A percentile compares a stretch with the other conserved stretches of the same genome.
Evolutionary conservation across 2,888 invertebrate species (phyloP).

Genomic region (Diaphora mendica): DNA sequence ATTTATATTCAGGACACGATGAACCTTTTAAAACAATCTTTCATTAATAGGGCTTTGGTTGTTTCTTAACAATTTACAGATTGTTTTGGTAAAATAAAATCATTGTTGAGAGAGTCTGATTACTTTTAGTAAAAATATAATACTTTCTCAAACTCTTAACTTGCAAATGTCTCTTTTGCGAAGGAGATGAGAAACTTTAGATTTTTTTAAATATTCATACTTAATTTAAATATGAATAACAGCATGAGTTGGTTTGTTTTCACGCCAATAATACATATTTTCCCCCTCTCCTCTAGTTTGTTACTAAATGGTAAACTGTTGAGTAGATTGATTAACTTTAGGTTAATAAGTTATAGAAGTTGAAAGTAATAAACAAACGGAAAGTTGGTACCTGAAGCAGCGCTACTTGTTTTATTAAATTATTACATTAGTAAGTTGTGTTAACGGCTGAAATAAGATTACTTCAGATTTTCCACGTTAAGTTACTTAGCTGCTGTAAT

Average conservation of each 20-base stretch:
- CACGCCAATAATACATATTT: slow-evolving; percentile 29
- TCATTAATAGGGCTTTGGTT: slow-evolving; percentile 38
- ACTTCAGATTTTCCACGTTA: slow-evolving; percentile 15
- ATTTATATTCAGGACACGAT: slow-evolving; percentile 44
- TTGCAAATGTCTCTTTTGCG: slow-evolving; percentile 46
- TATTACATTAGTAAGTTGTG: slow-evolving; percentile 11
- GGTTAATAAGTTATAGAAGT: slow-evolving; percentile 24
- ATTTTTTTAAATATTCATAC: slow-evolving; percentile 55
- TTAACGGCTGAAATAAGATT: slow-evolving; percentile 16
- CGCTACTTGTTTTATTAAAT: slow-evolving; percentile 21
- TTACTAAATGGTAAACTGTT: slow-evolving; percentile 21
- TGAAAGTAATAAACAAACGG: slow-evolving; percentile 12
- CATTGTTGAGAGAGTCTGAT: slow-evolving; percentile 31
- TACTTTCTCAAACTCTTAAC: slow-evolving; percentile 39
- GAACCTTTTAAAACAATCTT: slow-evolving; percentile 47
- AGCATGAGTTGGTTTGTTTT: slow-evolving; percentile 43
- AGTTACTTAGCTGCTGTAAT: slow-evolving; percentile 12
- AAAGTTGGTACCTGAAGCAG: slow-evolving; percentile 26
- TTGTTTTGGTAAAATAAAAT: slow-evolving; percentile 24
- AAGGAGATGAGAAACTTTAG: slow-evolving; percentile 40
- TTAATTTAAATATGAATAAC: slow-evolving; percentile 55
- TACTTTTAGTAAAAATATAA: slow-evolving; percentile 44
- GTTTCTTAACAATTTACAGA: slow-evolving; percentile 35
- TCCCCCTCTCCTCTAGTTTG: slow-evolving; percentile 11
- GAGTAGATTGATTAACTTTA: slow-evolving; percentile 18